Base-by-base conservation (phyloP, 2,797 vertebrate species). In the Microhierax caerulescens region DNA sequence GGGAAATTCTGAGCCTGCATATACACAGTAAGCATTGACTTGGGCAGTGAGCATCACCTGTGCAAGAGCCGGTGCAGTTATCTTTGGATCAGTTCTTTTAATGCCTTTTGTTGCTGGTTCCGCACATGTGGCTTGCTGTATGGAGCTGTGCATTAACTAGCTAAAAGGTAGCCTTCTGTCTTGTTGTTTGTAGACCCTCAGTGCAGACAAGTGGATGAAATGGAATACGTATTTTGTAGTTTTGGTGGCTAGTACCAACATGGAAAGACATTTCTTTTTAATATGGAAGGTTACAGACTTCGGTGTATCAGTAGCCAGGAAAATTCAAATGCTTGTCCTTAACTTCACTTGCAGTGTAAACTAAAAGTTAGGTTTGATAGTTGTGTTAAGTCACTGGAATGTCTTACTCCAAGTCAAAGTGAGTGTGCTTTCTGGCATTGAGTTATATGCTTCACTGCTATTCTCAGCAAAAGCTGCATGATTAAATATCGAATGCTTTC, bases 101-200 rank as follows among this genome's bases (percentile, higher is more conserved):
- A 0, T 39, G 45, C 41, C 10, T 27, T 57, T 64, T 64, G 60
- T 28, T 54, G 36, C 75, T 48, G 59, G 20, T 22, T 7, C 24
- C 41, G 36, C 17, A 1, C 0, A 5, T 13, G 34, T 0, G 7
- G 0, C 57, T 43, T 30, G 18, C 21, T 73, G 56, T n/a, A 25
- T 56, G 0, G 9, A 36, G 32, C 23, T 81, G 28, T 28, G 56
- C 0, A 0, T 53, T 81, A 24, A n/a, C 36, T 27, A 34, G 7
- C 50, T 79, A 10, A 47, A 14, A 88, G 50, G 27, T 8, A 32
- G 19, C 11, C 1, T 22, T 48, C 30, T 5, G 4, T 23, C n/a
- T 36, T 64, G 28, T 1, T 67, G 18, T 70, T 54, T 43, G 27
- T 36, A 39, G 39, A 7, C 12, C 22, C 59, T 34, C 25, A n/a